Evolutionary conservation across 2,888 invertebrate genomes (phyloP), one percentile per base, ranked within the genome.

Genomic region (Anorthoa munda): DNA sequence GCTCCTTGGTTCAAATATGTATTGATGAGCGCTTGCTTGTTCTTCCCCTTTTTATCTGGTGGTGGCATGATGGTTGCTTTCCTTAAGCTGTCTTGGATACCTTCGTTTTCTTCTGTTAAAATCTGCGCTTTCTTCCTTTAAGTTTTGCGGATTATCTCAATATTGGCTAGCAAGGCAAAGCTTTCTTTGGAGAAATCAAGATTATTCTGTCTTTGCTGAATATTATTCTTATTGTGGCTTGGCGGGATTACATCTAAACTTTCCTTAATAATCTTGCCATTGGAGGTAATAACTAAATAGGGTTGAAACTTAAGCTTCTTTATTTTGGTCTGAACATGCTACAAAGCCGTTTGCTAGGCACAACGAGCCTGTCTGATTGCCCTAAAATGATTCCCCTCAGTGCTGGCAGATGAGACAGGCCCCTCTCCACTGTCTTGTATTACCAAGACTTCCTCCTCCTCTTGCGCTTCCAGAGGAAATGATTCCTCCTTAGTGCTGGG

Each of bases 1-100:
- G 89, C 81, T 85, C 97, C 97, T 82, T 98, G 98, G 77, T 98
- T 98, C 82, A 99, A 95, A 89, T 98, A 98, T 61, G 97, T 97
- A 90, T 98, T 98, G 83, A 98, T 97, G 87, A 98, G 97, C 12
- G 97, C 97, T 50, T 93, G 90, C 70, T 96, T 95, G 46, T 4
- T 61, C 72, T 96, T 90, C 78, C 94, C 88, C 66, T 95, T 93
- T 76, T 90, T 90, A 59, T 88, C 89, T 18, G 89, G 90, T 5
- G 93, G 91, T n/a, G 94, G 88, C 94, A 93, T 93, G 66, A 58
- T 89, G 89, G 79, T n/a, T 83, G 78, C 75, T 48, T 55, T 11
- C 21, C 7, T 55, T 31, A 66, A 39, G 17, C 45, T 48, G 23
- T 7, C n/a, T 46, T 5, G 45, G 31, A 0, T 31, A 31, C 7